Evolutionary conservation across 2,888 invertebrate species (phyloP), one percentile per base, ranked within the genome.

Genomic region (Caenorhabditis imperialis): DNA sequence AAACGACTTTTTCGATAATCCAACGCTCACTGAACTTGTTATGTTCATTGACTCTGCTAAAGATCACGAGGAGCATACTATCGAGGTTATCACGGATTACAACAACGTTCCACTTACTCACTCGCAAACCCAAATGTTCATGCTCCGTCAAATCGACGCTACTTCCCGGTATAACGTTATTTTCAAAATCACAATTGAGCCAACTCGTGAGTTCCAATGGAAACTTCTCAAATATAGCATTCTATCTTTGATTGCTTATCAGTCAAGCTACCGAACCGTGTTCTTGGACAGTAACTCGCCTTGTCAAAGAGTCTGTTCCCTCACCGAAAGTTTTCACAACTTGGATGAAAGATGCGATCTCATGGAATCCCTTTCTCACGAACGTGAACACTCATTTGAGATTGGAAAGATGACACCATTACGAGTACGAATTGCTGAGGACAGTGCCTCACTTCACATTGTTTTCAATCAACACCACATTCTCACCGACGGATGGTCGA

Each of bases 401-500:
- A 57, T 78, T 45, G 54, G 18, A 23, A 54, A 60, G 42, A 18
- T 10, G n/a, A 57, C 54, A 25, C 70, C 75, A 30, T 45, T 75
- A 23, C 18, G 70, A 60, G 50, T 75, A 30, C 45, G 54, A 48
- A 69, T 69, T 47, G 45, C 48, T 2, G 45, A 44, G 35, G 42
- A 51, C 16, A 35, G 25, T 37, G 61, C n/a, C 22, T 23, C 18
- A 35, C 40, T 73, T 65, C 60, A 73, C 54, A 60, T 75, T 23
- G 33, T 85, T 18, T 73, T 86, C 77, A 77, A 76, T 44, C 83
- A 83, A 63, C 84, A 85, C 38, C 86, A 86, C 50, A 86, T 86
- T 47, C 50, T 86, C 30, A 86, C 86, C 2, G 86, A 86, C 48
- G 86, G 86, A 18, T 86, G 85, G 85, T 86, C 86, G 20, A 85